These are phyloP conservation scores for Nothura maculosa DNA, from an alignment of 2,797 vertebrate genomes.

Conservation along the genomic window DNA sequence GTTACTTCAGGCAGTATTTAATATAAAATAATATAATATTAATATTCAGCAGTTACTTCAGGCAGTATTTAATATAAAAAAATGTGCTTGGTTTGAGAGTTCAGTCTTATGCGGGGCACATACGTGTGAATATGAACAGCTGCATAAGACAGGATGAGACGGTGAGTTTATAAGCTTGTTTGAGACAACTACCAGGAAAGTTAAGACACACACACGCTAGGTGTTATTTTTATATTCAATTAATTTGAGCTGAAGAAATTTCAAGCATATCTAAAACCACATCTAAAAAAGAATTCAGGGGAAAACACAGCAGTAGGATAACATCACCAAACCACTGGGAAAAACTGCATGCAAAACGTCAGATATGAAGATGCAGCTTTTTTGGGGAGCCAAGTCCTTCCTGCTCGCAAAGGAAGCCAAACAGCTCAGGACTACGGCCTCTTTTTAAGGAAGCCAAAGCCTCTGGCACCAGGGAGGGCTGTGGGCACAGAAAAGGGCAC, in stretches of 20 bases:
- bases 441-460: not conserved
- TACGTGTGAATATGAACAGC: not conserved
- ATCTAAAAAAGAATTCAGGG: not conserved
- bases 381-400: not conserved
- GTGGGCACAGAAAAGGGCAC: not conserved
- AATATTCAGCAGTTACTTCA: too few relatives aligned
- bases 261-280: not conserved
- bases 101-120: not conserved
- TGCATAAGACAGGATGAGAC: not conserved
- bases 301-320: not conserved
- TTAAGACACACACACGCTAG: not conserved
- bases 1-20: too few relatives aligned
- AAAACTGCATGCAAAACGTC: not conserved
- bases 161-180: not conserved
- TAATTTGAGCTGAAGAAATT: not conserved
- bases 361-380: not conserved
- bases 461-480: not conserved
- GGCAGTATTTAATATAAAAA: not conserved
- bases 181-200: not conserved
- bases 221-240: not conserved
- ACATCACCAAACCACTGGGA: not conserved
- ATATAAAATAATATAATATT: too few relatives aligned
- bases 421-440: not conserved
- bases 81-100: not conserved
- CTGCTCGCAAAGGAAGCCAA: not conserved